Percentiles rank a stretch among this genome's conserved stretches.
Evolutionary conservation across 2,113 vertebrate genomes (phyloP).

Genomic region (Coptodon bakossiorum): DNA sequence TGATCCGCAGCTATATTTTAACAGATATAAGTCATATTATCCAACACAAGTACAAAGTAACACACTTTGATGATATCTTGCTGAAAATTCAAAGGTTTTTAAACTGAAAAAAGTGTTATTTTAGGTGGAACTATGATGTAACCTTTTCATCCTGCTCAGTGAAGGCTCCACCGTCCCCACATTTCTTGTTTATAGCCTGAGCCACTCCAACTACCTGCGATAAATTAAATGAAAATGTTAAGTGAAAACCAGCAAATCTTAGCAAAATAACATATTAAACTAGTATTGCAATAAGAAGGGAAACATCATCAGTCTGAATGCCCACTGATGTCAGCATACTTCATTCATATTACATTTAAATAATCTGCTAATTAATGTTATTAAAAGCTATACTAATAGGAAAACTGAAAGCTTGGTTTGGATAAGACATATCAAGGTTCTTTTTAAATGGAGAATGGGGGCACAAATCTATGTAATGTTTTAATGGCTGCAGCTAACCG

Average conservation of each 20-base stretch:
- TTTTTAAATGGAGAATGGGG: not conserved
- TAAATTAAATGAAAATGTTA: not conserved
- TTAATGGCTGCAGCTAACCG: not conserved
- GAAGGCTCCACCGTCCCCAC: conserved; percentile 83
- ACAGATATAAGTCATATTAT: not conserved
- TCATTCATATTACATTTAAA: not conserved
- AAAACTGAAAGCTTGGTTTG: not conserved
- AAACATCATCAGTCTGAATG: not conserved
- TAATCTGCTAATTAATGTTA: not conserved
- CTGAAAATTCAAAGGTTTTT: not conserved
- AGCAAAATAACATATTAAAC: not conserved
- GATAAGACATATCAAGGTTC: not conserved
- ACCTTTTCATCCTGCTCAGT: conserved; percentile 98
- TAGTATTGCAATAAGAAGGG: not conserved
- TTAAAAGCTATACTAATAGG: not conserved
- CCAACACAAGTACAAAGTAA: not conserved
- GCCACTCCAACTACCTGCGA: conserved; percentile 93
- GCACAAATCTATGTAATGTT: not conserved
- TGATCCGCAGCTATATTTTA: not conserved
- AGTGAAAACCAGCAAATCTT: not conserved
- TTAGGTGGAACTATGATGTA: not conserved
- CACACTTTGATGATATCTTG: not conserved
- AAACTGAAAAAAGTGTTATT: not conserved
- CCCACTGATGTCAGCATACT: not conserved
- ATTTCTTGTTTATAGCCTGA: conserved; percentile 97